Conservation (phyloP, 1,140 invertebrate genomes). For the Hermetia illucens region DNA sequence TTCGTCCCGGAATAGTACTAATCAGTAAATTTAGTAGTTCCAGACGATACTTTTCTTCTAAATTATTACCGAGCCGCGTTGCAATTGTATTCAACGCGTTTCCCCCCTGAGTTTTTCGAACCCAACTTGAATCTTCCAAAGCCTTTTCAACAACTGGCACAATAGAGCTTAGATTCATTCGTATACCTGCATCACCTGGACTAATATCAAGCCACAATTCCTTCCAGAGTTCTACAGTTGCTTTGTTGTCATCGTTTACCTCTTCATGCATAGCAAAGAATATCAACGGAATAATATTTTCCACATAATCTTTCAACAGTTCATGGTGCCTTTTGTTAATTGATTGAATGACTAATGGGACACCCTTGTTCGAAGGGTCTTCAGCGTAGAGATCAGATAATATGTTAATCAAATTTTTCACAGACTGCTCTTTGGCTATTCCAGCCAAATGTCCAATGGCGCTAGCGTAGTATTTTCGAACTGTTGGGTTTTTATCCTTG, state of each 20-base stretch:
- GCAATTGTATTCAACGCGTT: slow-evolving; percentile 67
- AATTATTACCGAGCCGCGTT: slow-evolving; percentile 48
- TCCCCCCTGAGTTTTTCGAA: slow-evolving; percentile 71
- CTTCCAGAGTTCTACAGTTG: slow-evolving; percentile 61
- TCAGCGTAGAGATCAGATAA: slow-evolving; percentile 67
- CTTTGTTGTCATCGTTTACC: slow-evolving; percentile 45
- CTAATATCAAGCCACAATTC: slow-evolving; percentile 82
- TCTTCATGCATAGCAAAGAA: slow-evolving; percentile 83
- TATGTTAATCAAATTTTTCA: slow-evolving; percentile 73
- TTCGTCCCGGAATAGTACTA: slow-evolving; percentile 62
- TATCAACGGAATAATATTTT: slow-evolving; percentile 61
- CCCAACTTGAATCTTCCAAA: slow-evolving; percentile 72
- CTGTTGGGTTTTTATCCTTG: slow-evolving; percentile 64
- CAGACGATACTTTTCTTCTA: slow-evolving; percentile 50
- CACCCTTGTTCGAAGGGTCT: slow-evolving; percentile 53
- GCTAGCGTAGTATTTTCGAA: slow-evolving; percentile 69
- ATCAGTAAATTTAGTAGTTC: slow-evolving; percentile 52
- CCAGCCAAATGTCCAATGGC: slow-evolving; percentile 76
- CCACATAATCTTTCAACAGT: slow-evolving; percentile 63
- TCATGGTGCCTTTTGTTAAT: slow-evolving; percentile 74
- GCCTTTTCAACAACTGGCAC: slow-evolving; percentile 50
- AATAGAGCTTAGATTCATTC: slow-evolving; percentile 60
- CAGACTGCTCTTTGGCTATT: slow-evolving; percentile 71
- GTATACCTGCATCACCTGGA: slow-evolving; percentile 69
- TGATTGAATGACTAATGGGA: slow-evolving; percentile 65